Evolutionary conservation across 1,140 invertebrate genomes (phyloP), one percentile per base, ranked within the genome.

Genomic region (Archegozetes longisetosus): DNA sequence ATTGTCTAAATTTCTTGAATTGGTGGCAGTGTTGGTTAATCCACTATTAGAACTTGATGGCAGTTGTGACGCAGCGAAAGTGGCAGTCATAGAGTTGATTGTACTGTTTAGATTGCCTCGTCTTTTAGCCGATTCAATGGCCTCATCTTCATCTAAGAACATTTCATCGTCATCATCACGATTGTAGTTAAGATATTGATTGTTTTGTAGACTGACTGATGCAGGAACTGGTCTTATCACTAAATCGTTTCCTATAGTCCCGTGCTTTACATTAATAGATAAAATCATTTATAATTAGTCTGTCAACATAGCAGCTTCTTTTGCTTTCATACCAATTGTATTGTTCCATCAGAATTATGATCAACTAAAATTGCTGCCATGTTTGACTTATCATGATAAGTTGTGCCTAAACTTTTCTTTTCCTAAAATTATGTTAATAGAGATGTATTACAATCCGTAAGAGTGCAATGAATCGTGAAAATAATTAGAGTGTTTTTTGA

Each of bases 171-270:
- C 84, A 61, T 80, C 78, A 20, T 65, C 75, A 74, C 46, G 76
- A 74, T 64, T 60, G n/a, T 65, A 60, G 17, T 61, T 40, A 4
- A 50, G 29, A 14, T 27, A 24, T 50, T 2, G 2, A 58, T 49
- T 2, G 26, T 58, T 2, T 4, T 51, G n/a, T 51, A 46, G 20
- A 20, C 32, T 40, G 3, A 49, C 79, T 76, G 60, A 81, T 25
- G 53, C 74, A 27, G 88, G 86, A 57, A 90, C 75, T 58, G 89
- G 86, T 68, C 84, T 80, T 67, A 92, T 88, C 57, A 91, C 83
- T 66, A 90, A 71, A 67, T 89, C 84, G 68, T 85, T 80, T 58
- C 88, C 88, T 63, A 93, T 88, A 61, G 86, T 88, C 63, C 88
- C 88, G 75, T 92, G 86, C 88, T 91, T 73, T 27, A 53, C 22